Evolutionary conservation across 2,797 vertebrate genomes (phyloP).

Genomic region (Cynodonichthys magdalenae): DNA sequence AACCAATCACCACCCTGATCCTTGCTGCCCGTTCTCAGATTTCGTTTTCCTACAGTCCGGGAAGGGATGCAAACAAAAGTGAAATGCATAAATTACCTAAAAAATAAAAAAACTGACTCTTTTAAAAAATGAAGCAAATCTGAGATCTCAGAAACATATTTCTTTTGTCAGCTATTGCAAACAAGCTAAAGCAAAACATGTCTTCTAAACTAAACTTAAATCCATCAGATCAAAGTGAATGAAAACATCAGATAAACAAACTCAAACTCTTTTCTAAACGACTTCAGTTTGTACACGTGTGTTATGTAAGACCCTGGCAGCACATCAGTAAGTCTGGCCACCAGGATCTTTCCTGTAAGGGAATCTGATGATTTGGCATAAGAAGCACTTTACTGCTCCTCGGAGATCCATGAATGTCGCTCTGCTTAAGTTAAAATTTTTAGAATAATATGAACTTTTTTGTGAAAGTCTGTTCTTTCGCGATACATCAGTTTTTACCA

Average conservation of each 20-base stretch:
- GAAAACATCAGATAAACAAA: constrained; percentile 22
- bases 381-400: constrained; percentile 32
- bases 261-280: constrained; percentile 2
- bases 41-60: constrained; percentile 14
- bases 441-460: background rate
- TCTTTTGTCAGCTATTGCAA: background rate
- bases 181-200: background rate
- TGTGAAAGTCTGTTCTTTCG: background rate
- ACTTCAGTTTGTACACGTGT: constrained; percentile 17
- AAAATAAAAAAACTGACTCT: background rate
- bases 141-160: constrained; percentile 8
- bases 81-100: background rate
- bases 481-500: background rate
- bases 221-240: constrained; percentile 14
- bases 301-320: constrained; percentile 57
- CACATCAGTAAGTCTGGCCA: constrained; percentile 35
- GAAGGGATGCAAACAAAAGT: constrained; percentile 18
- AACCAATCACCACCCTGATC: constrained; percentile 47
- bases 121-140: constrained; percentile 11
- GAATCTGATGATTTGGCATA: constrained; percentile 33
- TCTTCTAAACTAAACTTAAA: background rate
- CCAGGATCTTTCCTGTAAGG: constrained; percentile 44
- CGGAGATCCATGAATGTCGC: constrained; percentile 18
- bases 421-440: background rate
- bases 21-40: background rate